Evolutionary conservation across 2,797 vertebrate species (phyloP).

Genomic region (Mico argentatus): DNA sequence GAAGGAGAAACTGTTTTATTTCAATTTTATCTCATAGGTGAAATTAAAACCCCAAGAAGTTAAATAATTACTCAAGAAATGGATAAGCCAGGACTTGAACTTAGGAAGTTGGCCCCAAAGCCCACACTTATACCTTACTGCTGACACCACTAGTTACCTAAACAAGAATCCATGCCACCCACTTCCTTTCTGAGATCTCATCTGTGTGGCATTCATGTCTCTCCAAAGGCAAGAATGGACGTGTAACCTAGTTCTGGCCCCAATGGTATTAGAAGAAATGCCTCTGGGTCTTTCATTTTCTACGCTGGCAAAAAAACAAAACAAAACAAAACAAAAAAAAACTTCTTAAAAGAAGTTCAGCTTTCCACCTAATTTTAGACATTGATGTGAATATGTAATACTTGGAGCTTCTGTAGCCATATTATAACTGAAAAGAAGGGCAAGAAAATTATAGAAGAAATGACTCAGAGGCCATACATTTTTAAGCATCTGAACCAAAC

Average conservation of each 20-base stretch:
- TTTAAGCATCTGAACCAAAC: background rate
- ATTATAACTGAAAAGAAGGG: constrained; percentile 6
- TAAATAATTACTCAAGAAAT: background rate
- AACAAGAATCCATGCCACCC: background rate
- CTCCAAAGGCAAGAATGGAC: background rate
- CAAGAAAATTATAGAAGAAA: constrained; percentile 28
- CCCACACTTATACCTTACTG: background rate
- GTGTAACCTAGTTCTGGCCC: background rate
- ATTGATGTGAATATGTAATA: background rate
- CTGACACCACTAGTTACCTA: background rate
- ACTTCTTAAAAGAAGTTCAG: background rate
- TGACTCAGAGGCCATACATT: background rate
- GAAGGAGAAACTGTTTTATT: background rate
- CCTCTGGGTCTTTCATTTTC: background rate
- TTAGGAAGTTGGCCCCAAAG: background rate
- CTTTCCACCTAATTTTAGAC: constrained; percentile 3
- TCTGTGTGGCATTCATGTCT: background rate
- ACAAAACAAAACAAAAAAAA: background rate
- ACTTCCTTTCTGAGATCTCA: background rate
- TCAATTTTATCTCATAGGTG: background rate
- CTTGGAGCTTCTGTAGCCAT: background rate
- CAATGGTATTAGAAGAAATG: constrained; percentile 12
- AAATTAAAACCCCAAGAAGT: background rate
- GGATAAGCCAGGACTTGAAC: background rate
- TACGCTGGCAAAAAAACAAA: background rate